A percentile compares a stretch with the other conserved stretches of the same genome.
phyloP scores from a whole-genome alignment of 2,113 vertebrate species.

The Larimichthys crocea region DNA sequence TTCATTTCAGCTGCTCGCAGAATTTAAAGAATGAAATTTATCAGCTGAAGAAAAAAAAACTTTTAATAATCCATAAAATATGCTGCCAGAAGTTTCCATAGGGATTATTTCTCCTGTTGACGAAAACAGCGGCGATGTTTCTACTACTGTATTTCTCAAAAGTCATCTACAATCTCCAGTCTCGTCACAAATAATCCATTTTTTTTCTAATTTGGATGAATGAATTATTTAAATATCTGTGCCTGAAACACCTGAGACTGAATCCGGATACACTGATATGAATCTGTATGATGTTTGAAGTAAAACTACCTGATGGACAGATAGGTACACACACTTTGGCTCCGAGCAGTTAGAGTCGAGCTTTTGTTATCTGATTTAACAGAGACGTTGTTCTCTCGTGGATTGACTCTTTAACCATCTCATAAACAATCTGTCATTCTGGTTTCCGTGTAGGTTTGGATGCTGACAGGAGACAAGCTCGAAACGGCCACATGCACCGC shows the following conservation, averaged over 20 bases:
- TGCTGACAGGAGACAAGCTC: conserved; percentile 97
- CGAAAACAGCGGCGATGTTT: too few species aligned
- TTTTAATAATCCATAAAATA: background rate
- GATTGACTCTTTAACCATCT: background rate
- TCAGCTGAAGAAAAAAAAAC: too few species aligned
- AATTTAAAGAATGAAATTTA: background rate
- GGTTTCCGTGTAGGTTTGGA: conserved; percentile 91
- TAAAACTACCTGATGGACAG: background rate
- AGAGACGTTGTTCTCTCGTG: background rate
- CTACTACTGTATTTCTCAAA: too few species aligned
- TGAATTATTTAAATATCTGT: background rate
- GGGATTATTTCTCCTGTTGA: too few species aligned
- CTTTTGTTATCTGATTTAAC: background rate
- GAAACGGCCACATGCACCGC: conserved; percentile 98
- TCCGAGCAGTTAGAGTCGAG: background rate
- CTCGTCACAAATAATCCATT: too few species aligned
- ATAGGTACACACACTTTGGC: background rate
- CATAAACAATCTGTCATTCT: background rate
- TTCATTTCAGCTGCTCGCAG: background rate
- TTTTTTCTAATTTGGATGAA: too few species aligned
- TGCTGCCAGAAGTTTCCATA: too few species aligned
- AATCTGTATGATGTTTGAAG: background rate
- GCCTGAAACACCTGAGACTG: background rate
- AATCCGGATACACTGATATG: background rate
- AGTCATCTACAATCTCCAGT: too few species aligned